Base-by-base conservation (phyloP, 2,113 vertebrate species). In the Monarcha castaneiventris region DNA sequence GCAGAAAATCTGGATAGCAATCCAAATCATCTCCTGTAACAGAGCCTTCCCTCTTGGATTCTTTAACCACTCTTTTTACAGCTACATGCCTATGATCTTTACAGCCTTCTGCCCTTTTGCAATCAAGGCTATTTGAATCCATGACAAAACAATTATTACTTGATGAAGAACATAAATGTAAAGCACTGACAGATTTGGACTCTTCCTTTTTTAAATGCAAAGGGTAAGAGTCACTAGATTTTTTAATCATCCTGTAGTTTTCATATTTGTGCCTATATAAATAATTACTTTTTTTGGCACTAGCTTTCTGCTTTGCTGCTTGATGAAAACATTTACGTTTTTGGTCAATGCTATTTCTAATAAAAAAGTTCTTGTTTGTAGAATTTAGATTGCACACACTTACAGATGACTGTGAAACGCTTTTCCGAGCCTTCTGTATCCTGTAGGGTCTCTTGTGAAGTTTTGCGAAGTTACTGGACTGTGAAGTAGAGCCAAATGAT, bases 341-440 rank as follows among this genome's bases (percentile, higher is more conserved):
- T 98, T 98, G 98, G 97, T 98, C 98, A 97, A 97, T 94, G 96
- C 96, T 98, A 97, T 85, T 97, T 97, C 98, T 98, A 98, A 97
- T 91, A 62, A 96, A 81, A 98, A 97, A 93, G 91, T 97, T 91
- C 97, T 97, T 98, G 93, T 97, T 98, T 98, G 98, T 84, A 96
- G 98, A 97, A 94, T 96, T 97, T 91, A 97, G 97, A 96, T 73
- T 97, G 97, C 97, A 97, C 84, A 97, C 92, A 82, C 98, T 98
- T 97, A 98, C 97, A 74, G 97, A 81, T 93, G 97, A 97, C 84
- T 98, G 97, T 51, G 98, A 92, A 93, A 98, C 97, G 77, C 97
- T 98, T 97, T 99, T 98, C 96, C 98, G 98, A 96, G 98, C 98
- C 98, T 97, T 98, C 88, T 98, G 98, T 97, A 98, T 96, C 93